These are phyloP conservation scores for Mus minutoides DNA, from an alignment of 2,797 vertebrate genomes.

Conservation along the genomic window DNA sequence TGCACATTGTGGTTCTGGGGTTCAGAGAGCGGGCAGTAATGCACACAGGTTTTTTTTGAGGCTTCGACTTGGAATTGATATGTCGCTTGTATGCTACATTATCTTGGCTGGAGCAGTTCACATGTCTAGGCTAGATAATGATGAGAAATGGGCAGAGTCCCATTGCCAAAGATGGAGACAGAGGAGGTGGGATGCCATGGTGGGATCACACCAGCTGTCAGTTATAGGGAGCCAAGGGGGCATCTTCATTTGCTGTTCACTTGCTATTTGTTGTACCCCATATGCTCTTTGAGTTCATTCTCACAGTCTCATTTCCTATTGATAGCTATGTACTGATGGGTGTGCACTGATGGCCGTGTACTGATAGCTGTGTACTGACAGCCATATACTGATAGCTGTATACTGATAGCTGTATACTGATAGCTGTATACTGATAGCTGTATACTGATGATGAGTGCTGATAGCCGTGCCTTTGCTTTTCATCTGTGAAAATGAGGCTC, in stretches of 20 bases:
- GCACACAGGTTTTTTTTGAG: not conserved
- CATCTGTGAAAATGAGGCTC: not conserved
- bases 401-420: not conserved
- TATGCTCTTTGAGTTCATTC: not conserved
- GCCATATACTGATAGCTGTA: not conserved
- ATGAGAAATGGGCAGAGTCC: not conserved
- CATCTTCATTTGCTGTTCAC: not conserved
- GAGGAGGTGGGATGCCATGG: not conserved
- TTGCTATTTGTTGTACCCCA: rapidly evolving
- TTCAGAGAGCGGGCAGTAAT: not conserved
- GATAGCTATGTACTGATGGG: not conserved
- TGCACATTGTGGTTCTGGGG: not conserved
- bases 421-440: too few species aligned
- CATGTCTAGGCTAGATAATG: not conserved
- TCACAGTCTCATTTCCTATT: not conserved
- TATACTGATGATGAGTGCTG: not conserved
- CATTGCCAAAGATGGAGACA: not conserved
- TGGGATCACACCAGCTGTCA: not conserved
- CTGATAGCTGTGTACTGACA: too few species aligned
- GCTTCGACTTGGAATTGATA: not conserved
- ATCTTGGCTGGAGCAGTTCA: not conserved
- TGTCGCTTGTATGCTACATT: not conserved
- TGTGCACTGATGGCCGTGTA: too few species aligned
- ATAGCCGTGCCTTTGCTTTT: not conserved
- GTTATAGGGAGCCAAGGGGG: rapidly evolving